Evolutionary conservation across 2,888 invertebrate genomes (phyloP), one percentile per base, ranked within the genome.

Genomic region (Drosophila anomalata): DNA sequence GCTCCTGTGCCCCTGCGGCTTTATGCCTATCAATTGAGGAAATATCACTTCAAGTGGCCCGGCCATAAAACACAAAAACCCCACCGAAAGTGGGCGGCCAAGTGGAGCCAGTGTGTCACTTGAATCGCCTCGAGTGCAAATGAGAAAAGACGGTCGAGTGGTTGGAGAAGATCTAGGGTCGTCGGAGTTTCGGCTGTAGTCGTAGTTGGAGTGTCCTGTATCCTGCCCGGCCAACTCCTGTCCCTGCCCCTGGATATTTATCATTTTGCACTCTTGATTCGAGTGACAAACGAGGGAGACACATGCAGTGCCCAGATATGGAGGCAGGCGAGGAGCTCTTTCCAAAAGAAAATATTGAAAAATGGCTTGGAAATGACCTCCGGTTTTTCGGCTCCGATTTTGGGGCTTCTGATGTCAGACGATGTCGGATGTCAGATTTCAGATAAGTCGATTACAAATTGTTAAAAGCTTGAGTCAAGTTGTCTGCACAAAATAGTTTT

Each of bases 61-160:
- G 72, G 65, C 72, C 60, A 78, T 79, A 79, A 79, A 78, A 78
- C 71, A 79, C 70, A 77, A 52, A 55, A 51, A 59, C 33, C 54
- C 33, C 60, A 42, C 39, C 20, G 50, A 71, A 66, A 67, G 55
- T 46, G 61, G 50, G 47, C 50, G 33, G 29, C 46, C 61, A 60
- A 62, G 61, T 62, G 62, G 61, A 57, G 61, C 52, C 59, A 56
- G 63, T 31, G 55, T 63, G 65, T 57, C 72, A 78, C 80, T 82
- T 73, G 77, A 82, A 75, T 59, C 51, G 74, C 48, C 72, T 79
- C 71, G 55, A 85, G 84, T 85, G 84, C 74, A 85, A 85, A 86
- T 86, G 84, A 86, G 84, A 80, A 84, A 80, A 75, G 70, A 69
- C 78, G 59, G 59, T 47, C 59, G 55, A 73, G 57, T 62, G 65